A percentile compares a stretch with the other conserved stretches of the same genome.
phyloP scores from a whole-genome alignment of 2,888 invertebrate species.

The Orgyia antiqua region DNA sequence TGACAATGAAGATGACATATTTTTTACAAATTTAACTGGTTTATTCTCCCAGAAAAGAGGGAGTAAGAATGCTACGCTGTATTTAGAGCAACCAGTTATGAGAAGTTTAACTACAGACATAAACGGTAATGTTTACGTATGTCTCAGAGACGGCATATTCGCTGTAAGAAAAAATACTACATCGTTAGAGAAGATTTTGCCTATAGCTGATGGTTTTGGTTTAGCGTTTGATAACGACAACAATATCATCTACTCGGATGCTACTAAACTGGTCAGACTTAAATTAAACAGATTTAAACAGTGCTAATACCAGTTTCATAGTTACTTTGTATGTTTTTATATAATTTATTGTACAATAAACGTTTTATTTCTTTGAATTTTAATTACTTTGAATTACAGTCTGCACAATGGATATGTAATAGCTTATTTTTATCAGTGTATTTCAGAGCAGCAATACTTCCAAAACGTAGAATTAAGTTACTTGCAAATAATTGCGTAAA shows the following conservation, averaged over 20 bases:
- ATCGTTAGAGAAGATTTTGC: slow-evolving; percentile 33
- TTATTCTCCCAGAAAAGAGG: slow-evolving; percentile 49
- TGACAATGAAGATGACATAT: slow-evolving; percentile 44
- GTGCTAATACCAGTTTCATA: slow-evolving; percentile 25
- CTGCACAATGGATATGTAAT: too few relatives aligned
- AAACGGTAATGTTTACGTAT: slow-evolving; percentile 42
- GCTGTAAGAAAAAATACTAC: slow-evolving; percentile 30
- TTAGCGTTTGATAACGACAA: slow-evolving; percentile 55
- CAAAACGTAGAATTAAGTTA: too few relatives aligned
- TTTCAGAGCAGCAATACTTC: too few relatives aligned
- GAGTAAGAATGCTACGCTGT: slow-evolving; percentile 38
- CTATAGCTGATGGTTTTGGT: slow-evolving; percentile 50
- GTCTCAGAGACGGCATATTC: slow-evolving; percentile 48
- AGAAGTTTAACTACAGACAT: slow-evolving; percentile 46
- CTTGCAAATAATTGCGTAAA: too few relatives aligned
- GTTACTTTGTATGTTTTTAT: too few relatives aligned
- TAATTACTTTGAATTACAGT: too few relatives aligned
- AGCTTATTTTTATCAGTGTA: too few relatives aligned
- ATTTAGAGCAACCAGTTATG: slow-evolving; percentile 20
- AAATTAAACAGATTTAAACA: slow-evolving; percentile 29
- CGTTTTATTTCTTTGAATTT: too few relatives aligned
- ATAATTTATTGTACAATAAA: too few relatives aligned
- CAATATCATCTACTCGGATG: slow-evolving; percentile 53
- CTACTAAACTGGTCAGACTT: slow-evolving; percentile 32
- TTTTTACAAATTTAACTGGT: slow-evolving; percentile 51